phyloP scores from a whole-genome alignment of 2,888 invertebrate genomes.

The Hirtodrosophila alboralis region DNA sequence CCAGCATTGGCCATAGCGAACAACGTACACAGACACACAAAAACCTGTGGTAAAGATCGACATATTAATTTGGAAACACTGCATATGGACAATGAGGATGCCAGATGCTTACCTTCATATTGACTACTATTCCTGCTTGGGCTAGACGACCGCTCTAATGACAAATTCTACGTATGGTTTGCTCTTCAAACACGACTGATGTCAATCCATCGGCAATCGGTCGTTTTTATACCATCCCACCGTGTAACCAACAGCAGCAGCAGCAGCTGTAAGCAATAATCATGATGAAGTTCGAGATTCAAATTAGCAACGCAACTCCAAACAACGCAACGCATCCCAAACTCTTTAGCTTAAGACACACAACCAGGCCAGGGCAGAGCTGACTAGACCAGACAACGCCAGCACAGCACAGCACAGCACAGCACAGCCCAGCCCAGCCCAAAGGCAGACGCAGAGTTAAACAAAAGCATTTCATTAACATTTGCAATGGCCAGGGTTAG shows the following conservation, averaged over 20 bases:
- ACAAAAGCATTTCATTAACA: slow-evolving; percentile 74
- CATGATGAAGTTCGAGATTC: slow-evolving; percentile 35
- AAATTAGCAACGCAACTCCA: slow-evolving; percentile 51
- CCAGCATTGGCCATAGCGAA: slow-evolving; percentile 77
- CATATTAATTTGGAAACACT: slow-evolving; percentile 2
- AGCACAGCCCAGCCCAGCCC: slow-evolving; percentile 7
- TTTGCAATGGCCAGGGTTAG: slow-evolving; percentile 45
- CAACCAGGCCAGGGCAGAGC: slow-evolving; percentile 1
- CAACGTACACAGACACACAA: slow-evolving; percentile 72
- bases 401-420: background rate
- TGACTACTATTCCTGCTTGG: slow-evolving; percentile 54
- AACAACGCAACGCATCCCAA: slow-evolving; percentile 35
- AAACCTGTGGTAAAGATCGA: slow-evolving; percentile 52
- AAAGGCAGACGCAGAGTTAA: slow-evolving; percentile 12
- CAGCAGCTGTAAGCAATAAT: slow-evolving; percentile 36
- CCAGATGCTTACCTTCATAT: slow-evolving; percentile 67
- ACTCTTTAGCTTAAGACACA: background rate
- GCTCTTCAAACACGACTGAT: slow-evolving; percentile 67
- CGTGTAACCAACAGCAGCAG: slow-evolving; percentile 26
- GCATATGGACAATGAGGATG: background rate
- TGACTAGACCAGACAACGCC: background rate
- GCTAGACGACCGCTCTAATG: slow-evolving; percentile 33
- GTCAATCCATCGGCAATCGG: slow-evolving; percentile 27
- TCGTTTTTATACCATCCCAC: slow-evolving; percentile 68
- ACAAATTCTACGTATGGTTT: slow-evolving; percentile 34